Base-by-base conservation (phyloP, 1,140 invertebrate genomes). In the Sipha flava region DNA sequence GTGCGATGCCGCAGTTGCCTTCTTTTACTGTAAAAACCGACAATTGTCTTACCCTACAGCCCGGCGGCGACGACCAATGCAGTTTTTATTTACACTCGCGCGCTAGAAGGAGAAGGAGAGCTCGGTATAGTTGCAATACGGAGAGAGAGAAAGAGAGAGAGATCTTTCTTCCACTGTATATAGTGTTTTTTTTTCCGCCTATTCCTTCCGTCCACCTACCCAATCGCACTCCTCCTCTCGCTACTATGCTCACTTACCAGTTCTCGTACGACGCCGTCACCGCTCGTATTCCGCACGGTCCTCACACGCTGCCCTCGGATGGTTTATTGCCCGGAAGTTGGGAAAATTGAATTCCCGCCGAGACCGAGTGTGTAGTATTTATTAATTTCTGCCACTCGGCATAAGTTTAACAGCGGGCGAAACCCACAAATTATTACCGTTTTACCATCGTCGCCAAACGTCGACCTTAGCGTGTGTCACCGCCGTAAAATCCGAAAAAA, bases 301-400 rank as follows among this genome's bases (percentile, higher is more conserved):
- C 40, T 18, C 12, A 16, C 54, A 6, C 26, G 21, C 54, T 14
- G 54, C 23, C 54, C 21, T 7, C 66, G 37, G 23, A 72, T 72
- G 70, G 70, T 73, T 73, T 73, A 73, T 73, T 54, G 70, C 45
- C 70, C 70, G 70, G 70, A 73, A 73, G 70, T 73, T 34, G 52
- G 34, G 49, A 57, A 75, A 75, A 75, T 75, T 75, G 72, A 75
- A 75, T 75, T 75, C 72, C 72, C 72, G 72, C 14, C 72, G 72
- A 52, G 70, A 73, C 47, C 49, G 49, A 52, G 49, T 54, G 49
- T 57, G 72, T 75, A 75, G 49, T 75, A 75, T 75, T 75, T 75
- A 75, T 75, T 75, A 75, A 75, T 75, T 75, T 57, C 47, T 57
- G n/a, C 49, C 31, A 21, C 49, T n/a, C 29, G 49, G 72, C 72